A percentile compares a stretch with the other conserved stretches of the same genome.
These are phyloP conservation scores for Lepus americanus DNA, from an alignment of 2,113 vertebrate genomes.

Conservation along the genomic window DNA sequence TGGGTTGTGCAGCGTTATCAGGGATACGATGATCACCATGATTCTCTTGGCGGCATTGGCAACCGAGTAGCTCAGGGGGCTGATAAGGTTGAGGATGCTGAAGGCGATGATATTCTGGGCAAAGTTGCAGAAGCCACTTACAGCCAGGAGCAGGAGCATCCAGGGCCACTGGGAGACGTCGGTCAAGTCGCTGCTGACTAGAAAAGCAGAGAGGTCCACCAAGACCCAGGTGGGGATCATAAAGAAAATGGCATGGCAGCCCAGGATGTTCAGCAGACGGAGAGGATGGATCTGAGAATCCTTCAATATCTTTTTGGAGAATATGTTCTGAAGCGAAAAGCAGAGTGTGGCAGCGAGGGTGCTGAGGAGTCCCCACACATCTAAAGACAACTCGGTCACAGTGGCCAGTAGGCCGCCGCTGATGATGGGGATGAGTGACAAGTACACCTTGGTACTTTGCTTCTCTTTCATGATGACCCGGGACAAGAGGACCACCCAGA, in stretches of 20 bases:
- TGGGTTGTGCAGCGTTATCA: constrained; percentile 96
- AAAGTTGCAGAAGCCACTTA: constrained; percentile 99
- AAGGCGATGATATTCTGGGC: constrained; percentile 99
- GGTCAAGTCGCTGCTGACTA: constrained; percentile 94
- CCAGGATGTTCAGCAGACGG: constrained; percentile 95
- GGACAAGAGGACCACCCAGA: constrained; percentile 98
- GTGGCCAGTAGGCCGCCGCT: constrained; percentile 97
- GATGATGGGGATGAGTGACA: constrained; percentile 98
- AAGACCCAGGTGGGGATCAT: constrained; percentile 99
- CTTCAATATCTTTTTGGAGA: constrained; percentile 98
- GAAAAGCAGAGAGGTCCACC: constrained; percentile 96
- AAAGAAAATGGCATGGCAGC: constrained; percentile 96
- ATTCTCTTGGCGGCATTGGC: constrained; percentile 99
- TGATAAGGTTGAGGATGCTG: constrained; percentile 97
- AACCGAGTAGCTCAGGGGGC: constrained; percentile 97
- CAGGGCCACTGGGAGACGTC: constrained; percentile 91
- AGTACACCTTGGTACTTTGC: constrained; percentile 97
- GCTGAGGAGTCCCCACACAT: constrained; percentile 96
- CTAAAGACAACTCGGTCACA: constrained; percentile 95
- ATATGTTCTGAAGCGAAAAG: constrained; percentile 99
- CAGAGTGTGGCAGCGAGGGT: constrained; percentile 97
- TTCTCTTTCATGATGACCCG: constrained; percentile 99
- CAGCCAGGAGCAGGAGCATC: constrained; percentile 93
- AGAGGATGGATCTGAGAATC: constrained; percentile 96
- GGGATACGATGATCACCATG: constrained; percentile 97